Percentiles rank a stretch among this genome's conserved stretches.
Conservation (phyloP, 2,888 invertebrate species). For the Agapostemon virescens region DNA sequence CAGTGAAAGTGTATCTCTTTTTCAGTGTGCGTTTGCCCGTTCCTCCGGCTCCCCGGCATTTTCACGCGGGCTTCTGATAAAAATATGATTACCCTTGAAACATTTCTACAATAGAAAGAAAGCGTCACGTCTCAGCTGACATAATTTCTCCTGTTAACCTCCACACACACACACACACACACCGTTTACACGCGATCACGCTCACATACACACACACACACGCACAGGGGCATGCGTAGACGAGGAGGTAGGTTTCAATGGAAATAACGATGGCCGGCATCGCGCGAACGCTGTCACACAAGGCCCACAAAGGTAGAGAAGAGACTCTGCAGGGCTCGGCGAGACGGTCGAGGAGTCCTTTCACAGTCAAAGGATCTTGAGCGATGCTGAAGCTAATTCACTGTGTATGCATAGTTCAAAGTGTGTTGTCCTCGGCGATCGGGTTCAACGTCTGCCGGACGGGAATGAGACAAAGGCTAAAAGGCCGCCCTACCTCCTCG, state of each 20-base stretch:
- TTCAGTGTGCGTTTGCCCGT: neutral
- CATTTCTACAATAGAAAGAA: neutral
- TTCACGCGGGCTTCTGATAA: neutral
- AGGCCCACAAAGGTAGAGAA: neutral
- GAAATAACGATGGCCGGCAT: slow-evolving; percentile 19
- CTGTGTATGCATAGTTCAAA: slow-evolving; percentile 65
- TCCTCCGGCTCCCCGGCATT: neutral
- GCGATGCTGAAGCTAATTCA: slow-evolving; percentile 51
- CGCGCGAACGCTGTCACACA: neutral
- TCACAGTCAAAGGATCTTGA: slow-evolving; percentile 42
- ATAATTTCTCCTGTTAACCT: neutral
- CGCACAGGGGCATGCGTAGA: neutral
- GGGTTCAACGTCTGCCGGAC: slow-evolving; percentile 71
- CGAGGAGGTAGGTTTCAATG: neutral
- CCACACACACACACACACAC: neutral
- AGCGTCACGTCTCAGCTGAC: slow-evolving; percentile 2
- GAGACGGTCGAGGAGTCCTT: slow-evolving; percentile 29
- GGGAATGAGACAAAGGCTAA: slow-evolving; percentile 70
- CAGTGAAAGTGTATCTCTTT: slow-evolving; percentile 30
- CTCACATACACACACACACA: no score
- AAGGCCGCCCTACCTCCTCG: slow-evolving; percentile 68
- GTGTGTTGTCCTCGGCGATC: slow-evolving; percentile 71
- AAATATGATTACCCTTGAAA: slow-evolving; percentile 7
- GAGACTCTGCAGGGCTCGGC: neutral
- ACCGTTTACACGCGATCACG: no score